A percentile compares a stretch with the other conserved stretches of the same genome.
Evolutionary conservation across 2,888 invertebrate genomes (phyloP).

Genomic region (Heliconius cydno): DNA sequence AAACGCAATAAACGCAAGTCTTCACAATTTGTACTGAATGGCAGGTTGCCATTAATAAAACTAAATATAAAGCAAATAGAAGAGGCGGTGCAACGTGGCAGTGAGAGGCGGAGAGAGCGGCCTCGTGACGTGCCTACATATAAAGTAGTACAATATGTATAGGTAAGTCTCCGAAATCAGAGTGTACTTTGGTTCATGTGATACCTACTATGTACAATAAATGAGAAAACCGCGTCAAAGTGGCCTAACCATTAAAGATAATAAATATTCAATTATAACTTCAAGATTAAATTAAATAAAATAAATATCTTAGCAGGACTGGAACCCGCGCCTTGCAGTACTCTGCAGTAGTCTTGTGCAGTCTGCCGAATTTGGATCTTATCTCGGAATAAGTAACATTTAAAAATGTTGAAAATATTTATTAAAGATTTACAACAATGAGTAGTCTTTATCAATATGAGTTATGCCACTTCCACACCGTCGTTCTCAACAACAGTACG

Average conservation of each 20-base stretch:
- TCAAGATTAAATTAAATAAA: too few species aligned
- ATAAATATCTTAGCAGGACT: too few species aligned
- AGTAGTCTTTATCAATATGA: not conserved
- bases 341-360: too few species aligned
- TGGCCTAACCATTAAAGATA: not conserved
- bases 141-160: not conserved
- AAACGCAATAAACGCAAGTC: conserved; percentile 14
- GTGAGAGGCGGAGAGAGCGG: not conserved
- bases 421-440: not conserved
- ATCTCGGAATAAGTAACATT: not conserved
- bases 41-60: conserved; percentile 14
- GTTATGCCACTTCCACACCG: not conserved
- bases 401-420: not conserved
- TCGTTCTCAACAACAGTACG: not conserved
- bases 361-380: not conserved
- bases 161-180: not conserved
- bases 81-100: not conserved
- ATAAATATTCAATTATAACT: too few species aligned
- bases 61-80: not conserved
- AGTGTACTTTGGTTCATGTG: conserved; percentile 9
- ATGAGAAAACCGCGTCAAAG: not conserved
- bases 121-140: conserved; percentile 1
- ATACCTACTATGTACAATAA: not conserved
- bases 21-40: conserved; percentile 32
- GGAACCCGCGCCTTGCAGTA: too few species aligned